Conservation (phyloP, 2,888 invertebrate genomes). For the Erebia ligea region DNA sequence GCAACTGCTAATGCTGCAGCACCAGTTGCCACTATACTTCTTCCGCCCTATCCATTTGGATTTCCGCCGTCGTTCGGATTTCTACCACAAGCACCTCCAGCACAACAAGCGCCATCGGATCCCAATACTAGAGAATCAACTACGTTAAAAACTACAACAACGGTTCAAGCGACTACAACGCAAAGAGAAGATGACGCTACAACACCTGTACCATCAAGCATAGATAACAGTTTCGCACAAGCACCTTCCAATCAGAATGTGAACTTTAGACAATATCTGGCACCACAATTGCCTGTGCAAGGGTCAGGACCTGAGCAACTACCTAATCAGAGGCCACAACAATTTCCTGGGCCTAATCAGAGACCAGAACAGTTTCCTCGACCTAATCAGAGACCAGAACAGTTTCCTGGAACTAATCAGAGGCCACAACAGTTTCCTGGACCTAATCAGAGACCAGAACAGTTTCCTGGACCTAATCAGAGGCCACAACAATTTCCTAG, state of each 20-base stretch:
- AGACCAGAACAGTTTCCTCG: background rate
- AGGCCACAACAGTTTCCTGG: background rate
- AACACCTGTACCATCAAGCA: constrained; percentile 63
- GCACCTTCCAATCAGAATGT: constrained; percentile 67
- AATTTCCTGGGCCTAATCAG: background rate
- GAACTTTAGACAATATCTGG: constrained; percentile 61
- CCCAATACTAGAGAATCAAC: constrained; percentile 58
- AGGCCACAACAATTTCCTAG: constrained; percentile 4
- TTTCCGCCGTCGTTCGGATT: constrained; percentile 66
- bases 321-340: constrained; percentile 12
- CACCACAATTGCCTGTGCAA: constrained; percentile 47
- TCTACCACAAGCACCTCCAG: constrained; percentile 55
- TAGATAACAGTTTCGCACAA: constrained; percentile 67
- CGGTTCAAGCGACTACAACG: constrained; percentile 51
- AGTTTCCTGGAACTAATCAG: background rate
- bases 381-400: background rate
- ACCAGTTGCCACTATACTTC: constrained; percentile 71
- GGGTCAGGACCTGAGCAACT: constrained; percentile 33
- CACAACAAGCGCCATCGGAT: constrained; percentile 52
- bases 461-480: background rate
- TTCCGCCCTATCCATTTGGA: constrained; percentile 75
- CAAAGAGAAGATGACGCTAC: constrained; percentile 57
- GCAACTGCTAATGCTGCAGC: constrained; percentile 75
- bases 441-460: constrained; percentile 17
- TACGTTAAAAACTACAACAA: constrained; percentile 44